phyloP scores from a whole-genome alignment of 2,113 vertebrate genomes.

The Oncorhynchus tshawytscha region DNA sequence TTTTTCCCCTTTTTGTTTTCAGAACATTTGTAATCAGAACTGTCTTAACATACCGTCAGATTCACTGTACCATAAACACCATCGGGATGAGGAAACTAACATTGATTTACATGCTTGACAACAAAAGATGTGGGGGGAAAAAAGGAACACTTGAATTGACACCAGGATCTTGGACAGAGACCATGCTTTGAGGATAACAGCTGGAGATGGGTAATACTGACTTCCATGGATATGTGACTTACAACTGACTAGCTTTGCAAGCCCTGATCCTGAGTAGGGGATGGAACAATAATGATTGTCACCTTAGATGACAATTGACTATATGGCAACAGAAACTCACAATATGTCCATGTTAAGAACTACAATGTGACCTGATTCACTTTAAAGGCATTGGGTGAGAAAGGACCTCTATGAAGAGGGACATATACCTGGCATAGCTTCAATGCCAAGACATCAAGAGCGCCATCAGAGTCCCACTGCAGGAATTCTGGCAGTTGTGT shows the following conservation, averaged over 20 bases:
- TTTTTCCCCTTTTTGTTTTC: slow-evolving; percentile 45
- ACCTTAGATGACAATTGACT: not conserved
- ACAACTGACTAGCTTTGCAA: no score
- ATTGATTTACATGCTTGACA: not conserved
- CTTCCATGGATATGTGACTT: no score
- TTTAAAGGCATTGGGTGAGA: no score
- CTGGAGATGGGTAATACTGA: not conserved
- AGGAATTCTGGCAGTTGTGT: not conserved
- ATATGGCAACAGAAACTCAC: not conserved
- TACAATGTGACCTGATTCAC: no score
- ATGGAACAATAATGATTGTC: not conserved
- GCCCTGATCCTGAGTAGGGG: not conserved
- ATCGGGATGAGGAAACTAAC: no score
- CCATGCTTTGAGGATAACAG: not conserved
- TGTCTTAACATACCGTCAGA: slow-evolving; percentile 58
- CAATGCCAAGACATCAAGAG: not conserved
- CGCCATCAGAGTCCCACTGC: not conserved
- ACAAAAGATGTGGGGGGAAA: not conserved
- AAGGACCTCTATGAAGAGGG: no score
- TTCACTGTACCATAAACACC: no score
- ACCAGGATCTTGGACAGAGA: not conserved
- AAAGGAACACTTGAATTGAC: not conserved
- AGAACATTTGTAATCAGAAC: slow-evolving; percentile 53
- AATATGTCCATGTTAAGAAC: no score
- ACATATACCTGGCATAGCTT: no score